Percentiles rank a stretch among this genome's conserved stretches.
phyloP scores from a whole-genome alignment of 2,888 invertebrate species.

The Teinopalpus imperialis region DNA sequence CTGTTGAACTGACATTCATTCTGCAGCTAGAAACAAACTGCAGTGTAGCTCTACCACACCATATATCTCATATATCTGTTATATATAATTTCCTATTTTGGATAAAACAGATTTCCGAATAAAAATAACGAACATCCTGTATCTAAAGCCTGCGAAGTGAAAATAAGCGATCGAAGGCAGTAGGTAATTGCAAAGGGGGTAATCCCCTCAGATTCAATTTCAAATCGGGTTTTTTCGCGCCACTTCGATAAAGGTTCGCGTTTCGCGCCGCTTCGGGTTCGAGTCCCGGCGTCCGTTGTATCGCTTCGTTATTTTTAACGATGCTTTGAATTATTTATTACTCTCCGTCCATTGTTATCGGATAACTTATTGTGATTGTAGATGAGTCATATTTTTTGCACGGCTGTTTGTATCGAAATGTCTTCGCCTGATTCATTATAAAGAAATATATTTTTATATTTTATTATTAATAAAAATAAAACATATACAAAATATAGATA shows the following conservation, averaged over 20 bases:
- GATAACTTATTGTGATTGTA: conserved; percentile 9
- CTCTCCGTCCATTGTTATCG: conserved; percentile 15
- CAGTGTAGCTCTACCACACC: no score
- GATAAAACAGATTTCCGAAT: conserved; percentile 1
- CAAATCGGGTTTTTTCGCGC: conserved; percentile 10
- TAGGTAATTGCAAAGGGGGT: conserved; percentile 18
- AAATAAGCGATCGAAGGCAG: conserved; percentile 18
- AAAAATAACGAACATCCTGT: conserved; percentile 4
- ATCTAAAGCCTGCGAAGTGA: conserved; percentile 8
- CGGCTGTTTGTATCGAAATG: background rate
- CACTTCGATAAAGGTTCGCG: conserved; percentile 5
- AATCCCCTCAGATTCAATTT: conserved; percentile 19
- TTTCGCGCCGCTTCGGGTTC: background rate
- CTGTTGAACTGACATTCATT: no score
- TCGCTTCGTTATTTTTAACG: conserved; percentile 35
- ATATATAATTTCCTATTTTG: no score
- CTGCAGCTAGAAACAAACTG: no score
- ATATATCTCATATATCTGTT: no score
- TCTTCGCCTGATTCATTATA: no score
- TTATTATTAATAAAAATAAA: no score
- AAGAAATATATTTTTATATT: no score
- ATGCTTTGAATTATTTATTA: conserved; percentile 33
- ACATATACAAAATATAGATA: no score
- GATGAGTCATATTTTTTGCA: conserved; percentile 9
- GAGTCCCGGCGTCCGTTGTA: background rate